Conservation (phyloP, 2,888 invertebrate species). For the Deilephila elpenor region DNA sequence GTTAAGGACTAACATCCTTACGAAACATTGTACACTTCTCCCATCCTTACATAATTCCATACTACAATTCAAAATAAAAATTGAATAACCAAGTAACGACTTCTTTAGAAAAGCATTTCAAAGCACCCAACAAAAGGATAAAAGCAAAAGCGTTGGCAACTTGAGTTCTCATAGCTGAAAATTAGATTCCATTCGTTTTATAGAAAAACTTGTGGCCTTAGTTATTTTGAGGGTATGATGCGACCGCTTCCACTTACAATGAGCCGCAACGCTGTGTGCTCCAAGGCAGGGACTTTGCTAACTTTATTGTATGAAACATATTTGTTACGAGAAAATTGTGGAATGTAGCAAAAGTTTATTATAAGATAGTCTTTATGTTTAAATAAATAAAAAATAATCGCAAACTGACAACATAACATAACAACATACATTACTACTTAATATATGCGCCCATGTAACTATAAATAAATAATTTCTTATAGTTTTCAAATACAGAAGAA, state of each 20-base stretch:
- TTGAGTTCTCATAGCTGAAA: slow-evolving; percentile 18
- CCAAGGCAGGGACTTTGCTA: slow-evolving; percentile 6
- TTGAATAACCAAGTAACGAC: neutral
- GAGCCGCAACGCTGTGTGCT: neutral
- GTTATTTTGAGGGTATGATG: slow-evolving; percentile 29
- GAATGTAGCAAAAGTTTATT: too few species aligned
- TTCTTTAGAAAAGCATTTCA: slow-evolving; percentile 3
- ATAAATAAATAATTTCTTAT: too few species aligned
- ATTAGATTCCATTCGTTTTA: slow-evolving; percentile 24
- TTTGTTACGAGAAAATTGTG: too few species aligned
- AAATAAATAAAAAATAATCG: too few species aligned
- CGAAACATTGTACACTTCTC: too few species aligned
- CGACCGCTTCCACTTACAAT: slow-evolving; percentile 21
- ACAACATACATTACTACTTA: too few species aligned
- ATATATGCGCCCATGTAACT: too few species aligned
- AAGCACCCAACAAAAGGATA: slow-evolving; percentile 4
- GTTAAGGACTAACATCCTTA: too few species aligned
- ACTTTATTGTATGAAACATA: neutral
- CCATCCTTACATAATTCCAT: neutral
- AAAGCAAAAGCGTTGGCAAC: slow-evolving; percentile 1
- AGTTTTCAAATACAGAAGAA: neutral
- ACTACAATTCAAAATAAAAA: slow-evolving; percentile 9
- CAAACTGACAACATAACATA: too few species aligned
- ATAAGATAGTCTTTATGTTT: too few species aligned
- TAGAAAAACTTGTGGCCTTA: slow-evolving; percentile 29